These are phyloP conservation scores for Dichetophora obliterata DNA, from an alignment of 2,888 invertebrate species.

Conservation along the genomic window DNA sequence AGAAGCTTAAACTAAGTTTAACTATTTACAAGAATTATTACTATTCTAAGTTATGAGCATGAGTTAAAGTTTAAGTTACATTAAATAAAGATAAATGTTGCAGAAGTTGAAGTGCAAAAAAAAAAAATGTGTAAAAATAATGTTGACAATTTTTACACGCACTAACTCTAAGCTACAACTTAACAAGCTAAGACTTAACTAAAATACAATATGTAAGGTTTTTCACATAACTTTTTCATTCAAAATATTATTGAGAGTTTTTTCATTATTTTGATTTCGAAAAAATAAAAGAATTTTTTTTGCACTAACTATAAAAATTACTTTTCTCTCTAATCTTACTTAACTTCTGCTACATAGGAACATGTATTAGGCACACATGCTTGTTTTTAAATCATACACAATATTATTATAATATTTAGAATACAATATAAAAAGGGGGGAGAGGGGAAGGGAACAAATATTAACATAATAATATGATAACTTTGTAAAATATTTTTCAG, in stretches of 20 bases:
- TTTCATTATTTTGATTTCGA: neutral
- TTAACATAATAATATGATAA: constrained; percentile 28
- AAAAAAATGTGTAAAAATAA: neutral
- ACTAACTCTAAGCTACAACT: neutral
- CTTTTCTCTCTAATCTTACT: neutral
- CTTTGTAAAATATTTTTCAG: constrained; percentile 22
- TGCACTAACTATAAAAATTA: neutral
- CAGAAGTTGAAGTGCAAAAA: neutral
- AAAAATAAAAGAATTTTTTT: neutral
- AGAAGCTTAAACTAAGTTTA: neutral
- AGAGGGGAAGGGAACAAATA: too few species aligned
- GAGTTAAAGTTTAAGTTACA: neutral
- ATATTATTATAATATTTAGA: too few species aligned
- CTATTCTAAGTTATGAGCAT: neutral
- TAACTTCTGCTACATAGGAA: constrained; percentile 23
- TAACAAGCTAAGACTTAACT: neutral
- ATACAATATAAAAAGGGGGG: neutral
- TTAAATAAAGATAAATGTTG: neutral
- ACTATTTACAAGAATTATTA: neutral
- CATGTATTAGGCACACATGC: constrained; percentile 33
- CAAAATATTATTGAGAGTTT: constrained; percentile 19
- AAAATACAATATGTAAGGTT: constrained; percentile 4
- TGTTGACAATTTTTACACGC: neutral
- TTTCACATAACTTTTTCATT: neutral
- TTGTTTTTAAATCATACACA: neutral